phyloP scores from a whole-genome alignment of 2,113 vertebrate genomes.

The Pteruthius melanotis region DNA sequence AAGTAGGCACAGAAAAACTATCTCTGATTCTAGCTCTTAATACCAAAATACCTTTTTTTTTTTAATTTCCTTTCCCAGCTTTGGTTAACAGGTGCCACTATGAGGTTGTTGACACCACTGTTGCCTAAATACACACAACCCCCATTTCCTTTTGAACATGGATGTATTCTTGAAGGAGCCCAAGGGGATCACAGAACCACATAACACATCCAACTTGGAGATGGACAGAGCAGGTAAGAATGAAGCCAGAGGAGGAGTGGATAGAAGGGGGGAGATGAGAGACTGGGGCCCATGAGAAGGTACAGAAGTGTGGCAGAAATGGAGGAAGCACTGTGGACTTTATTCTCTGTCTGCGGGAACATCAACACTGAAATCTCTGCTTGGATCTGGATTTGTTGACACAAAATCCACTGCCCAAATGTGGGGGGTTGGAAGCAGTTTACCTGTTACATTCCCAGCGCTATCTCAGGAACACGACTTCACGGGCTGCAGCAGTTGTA shows the following conservation, averaged over 20 bases:
- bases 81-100: not conserved
- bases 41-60: not conserved
- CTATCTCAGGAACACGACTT: slow-evolving; percentile 24
- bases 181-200: not conserved
- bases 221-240: not conserved
- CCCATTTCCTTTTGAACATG: not conserved
- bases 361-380: slow-evolving; percentile 52
- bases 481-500: not conserved
- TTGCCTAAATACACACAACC: not conserved
- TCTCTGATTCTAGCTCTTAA: not conserved
- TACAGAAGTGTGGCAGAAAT: not conserved
- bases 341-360: slow-evolving; percentile 23
- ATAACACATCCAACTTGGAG: not conserved
- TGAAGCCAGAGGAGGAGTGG: not conserved
- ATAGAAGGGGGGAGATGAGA: not conserved
- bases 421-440: slow-evolving; percentile 32
- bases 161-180: not conserved
- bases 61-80: not conserved
- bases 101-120: not conserved
- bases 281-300: not conserved
- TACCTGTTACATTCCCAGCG: slow-evolving; percentile 34
- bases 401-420: slow-evolving; percentile 16
- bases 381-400: slow-evolving; percentile 63
- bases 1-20: not conserved
- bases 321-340: slow-evolving; percentile 34